Percentiles rank a stretch among this genome's conserved stretches.
Conservation (phyloP, 2,888 invertebrate genomes). For the Catocala sponsa region DNA sequence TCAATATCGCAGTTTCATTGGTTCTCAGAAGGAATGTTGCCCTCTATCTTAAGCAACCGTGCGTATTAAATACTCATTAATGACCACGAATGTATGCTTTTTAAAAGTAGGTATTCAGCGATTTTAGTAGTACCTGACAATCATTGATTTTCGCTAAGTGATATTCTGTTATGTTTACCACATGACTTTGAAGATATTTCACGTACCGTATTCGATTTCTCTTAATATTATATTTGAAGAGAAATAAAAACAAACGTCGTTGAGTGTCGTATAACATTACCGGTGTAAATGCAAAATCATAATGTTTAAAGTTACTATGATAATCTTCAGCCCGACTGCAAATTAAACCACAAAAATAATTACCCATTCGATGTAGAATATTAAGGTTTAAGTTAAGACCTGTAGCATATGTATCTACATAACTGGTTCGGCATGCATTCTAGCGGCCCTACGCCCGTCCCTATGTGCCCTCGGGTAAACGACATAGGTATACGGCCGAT, state of each 20-base stretch:
- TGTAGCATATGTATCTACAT: conserved; percentile 61
- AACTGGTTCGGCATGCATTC: conserved; percentile 67
- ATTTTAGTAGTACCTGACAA: conserved; percentile 37
- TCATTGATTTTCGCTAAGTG: conserved; percentile 32
- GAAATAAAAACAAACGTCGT: conserved; percentile 58
- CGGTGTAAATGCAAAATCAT: conserved; percentile 44
- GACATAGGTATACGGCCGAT: conserved; percentile 36
- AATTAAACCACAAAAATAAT: conserved; percentile 83
- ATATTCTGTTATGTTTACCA: conserved; percentile 36
- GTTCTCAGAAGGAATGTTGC: conserved; percentile 1
- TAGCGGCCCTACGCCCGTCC: conserved; percentile 28
- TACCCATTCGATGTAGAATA: conserved; percentile 70
- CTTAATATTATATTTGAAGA: conserved; percentile 56
- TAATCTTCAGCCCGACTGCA: conserved; percentile 68
- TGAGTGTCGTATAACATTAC: conserved; percentile 54
- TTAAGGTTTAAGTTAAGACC: conserved; percentile 58
- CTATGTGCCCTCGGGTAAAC: conserved; percentile 30
- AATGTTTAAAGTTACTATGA: conserved; percentile 65
- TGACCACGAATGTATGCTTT: conserved; percentile 17
- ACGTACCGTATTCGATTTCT: conserved; percentile 43
- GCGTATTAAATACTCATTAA: neutral
- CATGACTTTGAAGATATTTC: conserved; percentile 39
- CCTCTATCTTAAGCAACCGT: conserved; percentile 1
- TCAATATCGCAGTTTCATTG: conserved; percentile 19
- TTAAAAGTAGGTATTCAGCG: conserved; percentile 26